Conservation (phyloP, 2,888 invertebrate species). For the Amphipoea oculea region DNA sequence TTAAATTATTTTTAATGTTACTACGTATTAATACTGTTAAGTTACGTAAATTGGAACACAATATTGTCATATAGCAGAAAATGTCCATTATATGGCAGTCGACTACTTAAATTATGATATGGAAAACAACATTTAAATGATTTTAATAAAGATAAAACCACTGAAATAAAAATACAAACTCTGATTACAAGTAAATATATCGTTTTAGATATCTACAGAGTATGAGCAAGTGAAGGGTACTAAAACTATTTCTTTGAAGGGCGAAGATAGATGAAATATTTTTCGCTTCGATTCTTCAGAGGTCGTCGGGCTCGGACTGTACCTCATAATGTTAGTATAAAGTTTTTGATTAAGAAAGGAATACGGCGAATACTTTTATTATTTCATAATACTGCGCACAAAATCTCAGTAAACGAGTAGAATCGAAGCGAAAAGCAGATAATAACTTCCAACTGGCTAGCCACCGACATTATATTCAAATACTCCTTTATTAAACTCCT, state of each 20-base stretch:
- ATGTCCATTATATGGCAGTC: slow-evolving; percentile 22
- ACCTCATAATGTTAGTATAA: slow-evolving; percentile 71
- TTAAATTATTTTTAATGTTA: slow-evolving; percentile 45
- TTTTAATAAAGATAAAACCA: slow-evolving; percentile 14
- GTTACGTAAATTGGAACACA: slow-evolving; percentile 19
- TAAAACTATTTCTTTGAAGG: slow-evolving; percentile 45
- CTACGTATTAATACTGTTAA: slow-evolving; percentile 11
- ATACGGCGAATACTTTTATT: slow-evolving; percentile 45
- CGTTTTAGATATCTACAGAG: slow-evolving; percentile 43
- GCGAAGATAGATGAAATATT: slow-evolving; percentile 52
- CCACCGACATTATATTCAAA: slow-evolving; percentile 61
- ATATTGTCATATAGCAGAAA: slow-evolving; percentile 18
- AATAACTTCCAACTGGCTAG: slow-evolving; percentile 60
- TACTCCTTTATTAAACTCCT: slow-evolving; percentile 67
- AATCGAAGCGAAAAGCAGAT: slow-evolving; percentile 71
- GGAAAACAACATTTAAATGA: slow-evolving; percentile 21
- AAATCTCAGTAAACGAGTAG: slow-evolving; percentile 41
- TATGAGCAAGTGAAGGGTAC: slow-evolving; percentile 39
- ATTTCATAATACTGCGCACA: slow-evolving; percentile 49
- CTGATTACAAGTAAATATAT: slow-evolving; percentile 55
- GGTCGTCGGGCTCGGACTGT: slow-evolving; percentile 78
- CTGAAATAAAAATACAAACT: slow-evolving; percentile 39
- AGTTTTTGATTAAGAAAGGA: slow-evolving; percentile 48
- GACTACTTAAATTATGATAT: slow-evolving; percentile 36
- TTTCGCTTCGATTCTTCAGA: slow-evolving; percentile 69